Percentiles rank a stretch among this genome's conserved stretches.
Evolutionary conservation across 2,113 vertebrate genomes (phyloP).

Genomic region (Perca fluviatilis): DNA sequence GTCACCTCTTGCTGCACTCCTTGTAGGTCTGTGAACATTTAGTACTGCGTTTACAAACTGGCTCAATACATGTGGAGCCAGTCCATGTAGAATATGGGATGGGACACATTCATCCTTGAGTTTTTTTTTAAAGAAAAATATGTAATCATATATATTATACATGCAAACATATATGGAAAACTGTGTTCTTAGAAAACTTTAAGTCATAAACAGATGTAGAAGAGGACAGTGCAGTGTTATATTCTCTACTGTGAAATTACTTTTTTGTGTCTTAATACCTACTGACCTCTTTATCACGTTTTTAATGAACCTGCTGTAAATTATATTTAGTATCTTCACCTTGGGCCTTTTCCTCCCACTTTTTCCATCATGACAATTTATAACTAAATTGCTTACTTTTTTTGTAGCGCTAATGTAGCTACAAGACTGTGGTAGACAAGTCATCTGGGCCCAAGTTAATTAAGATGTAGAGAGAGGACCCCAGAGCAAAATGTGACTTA

Average conservation of each 20-base stretch:
- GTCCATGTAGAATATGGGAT: too few species aligned
- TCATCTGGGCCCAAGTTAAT: not conserved
- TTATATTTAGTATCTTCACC: not conserved
- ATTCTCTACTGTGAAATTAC: not conserved
- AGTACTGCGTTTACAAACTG: too few species aligned
- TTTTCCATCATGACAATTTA: too few species aligned
- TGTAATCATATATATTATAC: too few species aligned
- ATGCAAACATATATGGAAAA: not conserved
- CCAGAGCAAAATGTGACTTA: not conserved
- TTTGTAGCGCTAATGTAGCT: fast-evolving
- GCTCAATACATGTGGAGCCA: too few species aligned
- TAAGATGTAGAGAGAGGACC: not conserved
- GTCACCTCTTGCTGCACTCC: too few species aligned
- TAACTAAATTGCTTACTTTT: too few species aligned
- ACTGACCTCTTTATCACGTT: not conserved
- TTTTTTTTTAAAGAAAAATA: too few species aligned
- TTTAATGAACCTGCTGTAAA: not conserved
- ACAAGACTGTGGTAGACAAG: not conserved
- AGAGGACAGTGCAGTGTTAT: not conserved
- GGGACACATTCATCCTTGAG: too few species aligned
- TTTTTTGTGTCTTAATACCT: not conserved
- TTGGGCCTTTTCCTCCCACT: too few species aligned
- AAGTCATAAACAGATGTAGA: not conserved
- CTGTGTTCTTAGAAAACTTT: not conserved
- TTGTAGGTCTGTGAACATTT: too few species aligned